Percentiles rank a stretch among this genome's conserved stretches.
phyloP scores from a whole-genome alignment of 1,140 invertebrate species.

The Brachionus asplanchnoidis region DNA sequence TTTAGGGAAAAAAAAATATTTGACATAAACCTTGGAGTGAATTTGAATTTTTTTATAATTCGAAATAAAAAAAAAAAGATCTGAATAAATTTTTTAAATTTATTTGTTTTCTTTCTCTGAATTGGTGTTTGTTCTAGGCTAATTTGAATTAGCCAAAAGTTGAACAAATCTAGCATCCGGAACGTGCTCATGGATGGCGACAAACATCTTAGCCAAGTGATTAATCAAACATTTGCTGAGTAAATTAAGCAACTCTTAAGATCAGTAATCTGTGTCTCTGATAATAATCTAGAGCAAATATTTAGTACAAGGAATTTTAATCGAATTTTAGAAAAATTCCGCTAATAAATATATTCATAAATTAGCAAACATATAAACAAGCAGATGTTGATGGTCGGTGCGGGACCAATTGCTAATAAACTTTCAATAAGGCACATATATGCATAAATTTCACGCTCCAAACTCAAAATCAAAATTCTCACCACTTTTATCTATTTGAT shows the following conservation, averaged over 20 bases:
- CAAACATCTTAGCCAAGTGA: constrained; percentile 10
- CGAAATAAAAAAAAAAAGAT: too few relatives aligned
- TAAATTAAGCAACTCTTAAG: constrained; percentile 6
- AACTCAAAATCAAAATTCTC: not conserved
- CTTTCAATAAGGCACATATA: not conserved
- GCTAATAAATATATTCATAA: not conserved
- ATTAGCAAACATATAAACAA: not conserved
- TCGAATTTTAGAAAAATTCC: constrained; percentile 9
- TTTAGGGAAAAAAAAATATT: too few relatives aligned
- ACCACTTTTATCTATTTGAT: not conserved
- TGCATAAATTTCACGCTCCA: constrained; percentile 33
- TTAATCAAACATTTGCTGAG: constrained; percentile 31
- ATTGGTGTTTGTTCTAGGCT: not conserved
- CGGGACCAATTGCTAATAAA: not conserved
- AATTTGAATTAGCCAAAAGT: not conserved
- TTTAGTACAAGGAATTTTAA: constrained; percentile 16
- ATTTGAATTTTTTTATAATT: too few relatives aligned
- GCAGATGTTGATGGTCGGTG: not conserved
- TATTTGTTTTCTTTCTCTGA: not conserved
- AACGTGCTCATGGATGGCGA: not conserved
- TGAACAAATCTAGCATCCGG: not conserved
- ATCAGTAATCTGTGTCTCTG: constrained; percentile 9
- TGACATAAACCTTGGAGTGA: too few relatives aligned
- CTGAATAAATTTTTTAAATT: not conserved
- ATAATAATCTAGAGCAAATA: constrained; percentile 3